Conservation (phyloP, 2,113 vertebrate species). For the Pseudonaja textilis region DNA sequence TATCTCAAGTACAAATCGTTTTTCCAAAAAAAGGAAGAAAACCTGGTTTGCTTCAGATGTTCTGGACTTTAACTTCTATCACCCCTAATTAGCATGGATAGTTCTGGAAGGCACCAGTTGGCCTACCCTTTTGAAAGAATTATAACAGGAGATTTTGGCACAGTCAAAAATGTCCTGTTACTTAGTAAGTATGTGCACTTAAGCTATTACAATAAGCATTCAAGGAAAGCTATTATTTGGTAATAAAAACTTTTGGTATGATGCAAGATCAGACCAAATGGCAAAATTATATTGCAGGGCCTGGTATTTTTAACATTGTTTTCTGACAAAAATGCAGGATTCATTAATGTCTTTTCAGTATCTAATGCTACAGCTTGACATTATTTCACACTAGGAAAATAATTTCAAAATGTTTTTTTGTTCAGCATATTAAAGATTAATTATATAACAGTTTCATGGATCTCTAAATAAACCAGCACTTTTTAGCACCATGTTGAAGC, state of each 20-base stretch:
- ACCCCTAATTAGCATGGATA: not conserved
- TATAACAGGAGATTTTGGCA: not conserved
- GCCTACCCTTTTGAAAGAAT: not conserved
- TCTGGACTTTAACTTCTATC: not conserved
- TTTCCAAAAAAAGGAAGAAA: not conserved
- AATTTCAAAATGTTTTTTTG: not conserved
- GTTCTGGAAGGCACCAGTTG: not conserved
- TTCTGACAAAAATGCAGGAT: not conserved
- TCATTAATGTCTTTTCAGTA: not conserved
- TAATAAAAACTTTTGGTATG: not conserved
- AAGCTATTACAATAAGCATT: not conserved
- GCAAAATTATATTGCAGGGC: not conserved
- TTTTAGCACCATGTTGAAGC: constrained; percentile 7
- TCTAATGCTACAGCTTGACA: not conserved
- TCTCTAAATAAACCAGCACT: constrained; percentile 10
- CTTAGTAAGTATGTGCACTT: not conserved
- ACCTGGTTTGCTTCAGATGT: not conserved
- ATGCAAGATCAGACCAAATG: not conserved
- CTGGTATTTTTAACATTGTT: not conserved
- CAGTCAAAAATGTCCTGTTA: not conserved
- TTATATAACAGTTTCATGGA: not conserved
- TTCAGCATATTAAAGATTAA: not conserved
- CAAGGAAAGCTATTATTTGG: not conserved
- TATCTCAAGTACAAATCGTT: not conserved
- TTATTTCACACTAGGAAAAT: not conserved